Base-by-base conservation (phyloP, 1,140 invertebrate genomes). In the Pogonomyrmex barbatus region DNA sequence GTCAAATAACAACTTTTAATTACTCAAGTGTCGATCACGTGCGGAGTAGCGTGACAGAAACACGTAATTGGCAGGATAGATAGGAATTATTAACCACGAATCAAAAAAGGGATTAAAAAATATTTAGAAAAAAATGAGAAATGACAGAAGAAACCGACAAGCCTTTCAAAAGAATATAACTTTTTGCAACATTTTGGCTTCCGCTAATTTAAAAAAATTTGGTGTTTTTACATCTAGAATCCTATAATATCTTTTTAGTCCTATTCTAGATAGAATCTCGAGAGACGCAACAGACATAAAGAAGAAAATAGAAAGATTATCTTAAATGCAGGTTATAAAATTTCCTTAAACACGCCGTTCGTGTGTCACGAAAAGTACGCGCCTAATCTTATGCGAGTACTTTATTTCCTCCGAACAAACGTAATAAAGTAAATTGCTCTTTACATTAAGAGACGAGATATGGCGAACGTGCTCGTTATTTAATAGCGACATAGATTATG, bases 11-110 rank as follows among this genome's bases (percentile, higher is more conserved):
- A 47, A 83, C 30, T 36, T 83, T 58, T 83, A 83, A 83, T 83
- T 75, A 33, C 42, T 62, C 79, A 83, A 83, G 68, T 83, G 79
- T 45, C 12, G 45, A 83, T 83, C 52, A 83, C 79, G 68, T 73
- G 79, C 30, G 24, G 4, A 47, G 2, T 73, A 47, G 1, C 24
- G 12, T 36, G 54, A 60, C 39, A 60, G 36, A 39, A n/a, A 42
- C 52, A 47, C 52, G 52, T n/a, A 54, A 60, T 10, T 71, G 3
- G 36, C 14, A 71, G 1, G n/a, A 39, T 58, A 62, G 5, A 36
- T 33, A 0, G 12, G 5, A 58, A 82, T 71, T n/a, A 12, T 50
- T 5, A 10, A n/a, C n/a, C 12, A 17, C n/a, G 14, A 17, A 73
- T 71, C 4, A 1, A 24, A 14, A 65, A 6, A 36, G 33, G 17